Evolutionary conservation across 1,140 invertebrate species (phyloP).

Genomic region (Bombus pascuorum): DNA sequence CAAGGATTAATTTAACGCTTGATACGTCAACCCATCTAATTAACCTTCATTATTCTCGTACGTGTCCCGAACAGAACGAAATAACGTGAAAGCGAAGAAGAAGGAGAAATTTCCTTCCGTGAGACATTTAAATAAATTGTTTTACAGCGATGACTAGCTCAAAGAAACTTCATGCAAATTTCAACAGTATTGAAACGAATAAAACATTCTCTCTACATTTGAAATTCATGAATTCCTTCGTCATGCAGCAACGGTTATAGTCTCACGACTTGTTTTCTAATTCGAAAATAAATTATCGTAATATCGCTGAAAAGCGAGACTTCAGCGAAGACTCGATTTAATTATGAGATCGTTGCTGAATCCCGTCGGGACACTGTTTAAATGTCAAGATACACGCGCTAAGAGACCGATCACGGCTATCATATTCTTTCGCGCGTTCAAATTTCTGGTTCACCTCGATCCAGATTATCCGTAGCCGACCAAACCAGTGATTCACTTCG

Average conservation of each 20-base stretch:
- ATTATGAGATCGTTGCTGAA: background rate
- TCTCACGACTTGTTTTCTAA: background rate
- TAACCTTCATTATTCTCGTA: slow-evolving; percentile 66
- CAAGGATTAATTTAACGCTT: slow-evolving; percentile 65
- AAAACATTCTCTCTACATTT: background rate
- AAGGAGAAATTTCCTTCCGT: background rate
- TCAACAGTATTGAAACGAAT: background rate
- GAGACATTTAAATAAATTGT: background rate
- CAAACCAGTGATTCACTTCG: slow-evolving; percentile 29
- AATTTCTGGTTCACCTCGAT: slow-evolving; percentile 50
- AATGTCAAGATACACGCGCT: background rate
- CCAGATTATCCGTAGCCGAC: slow-evolving; percentile 4
- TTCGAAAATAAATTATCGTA: background rate
- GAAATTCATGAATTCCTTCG: slow-evolving; percentile 4
- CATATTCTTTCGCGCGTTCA: slow-evolving; percentile 40
- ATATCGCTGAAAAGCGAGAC: background rate
- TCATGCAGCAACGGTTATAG: background rate
- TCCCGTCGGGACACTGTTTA: background rate
- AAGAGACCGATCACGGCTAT: slow-evolving; percentile 31
- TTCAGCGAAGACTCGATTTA: no score
- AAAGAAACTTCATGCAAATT: background rate
- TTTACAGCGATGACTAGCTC: no score
- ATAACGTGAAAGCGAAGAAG: slow-evolving; percentile 9
- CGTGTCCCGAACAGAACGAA: slow-evolving; percentile 33
- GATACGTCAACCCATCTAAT: slow-evolving; percentile 65